Evolutionary conservation across 1,140 invertebrate species (phyloP).

Genomic region (Drosophila watanabei): DNA sequence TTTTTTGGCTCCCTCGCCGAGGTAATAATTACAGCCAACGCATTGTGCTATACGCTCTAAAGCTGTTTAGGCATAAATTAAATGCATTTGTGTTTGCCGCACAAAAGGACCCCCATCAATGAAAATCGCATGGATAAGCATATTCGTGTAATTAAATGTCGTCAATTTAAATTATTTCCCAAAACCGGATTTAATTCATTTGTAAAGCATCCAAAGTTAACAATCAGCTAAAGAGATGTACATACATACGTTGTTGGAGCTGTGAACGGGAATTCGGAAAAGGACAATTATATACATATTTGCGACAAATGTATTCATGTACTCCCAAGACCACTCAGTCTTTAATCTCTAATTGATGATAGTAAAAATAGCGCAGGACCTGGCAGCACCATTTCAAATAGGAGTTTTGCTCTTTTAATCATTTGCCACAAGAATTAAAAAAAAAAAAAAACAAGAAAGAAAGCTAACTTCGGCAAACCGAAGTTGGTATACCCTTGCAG

Average conservation of each 20-base stretch:
- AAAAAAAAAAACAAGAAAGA: too few relatives aligned
- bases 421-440: too few relatives aligned
- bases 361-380: too few relatives aligned
- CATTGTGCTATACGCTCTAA: conserved; percentile 44
- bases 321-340: too few relatives aligned
- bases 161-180: conserved; percentile 35
- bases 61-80: conserved; percentile 69
- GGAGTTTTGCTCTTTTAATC: too few relatives aligned
- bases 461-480: too few relatives aligned
- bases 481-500: too few relatives aligned
- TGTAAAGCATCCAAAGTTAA: not conserved
- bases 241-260: not conserved
- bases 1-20: conserved; percentile 30
- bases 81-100: conserved; percentile 63
- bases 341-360: too few relatives aligned
- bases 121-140: conserved; percentile 16
- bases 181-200: conserved; percentile 5
- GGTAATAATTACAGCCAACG: conserved; percentile 49
- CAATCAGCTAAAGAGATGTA: not conserved
- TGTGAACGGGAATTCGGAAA: not conserved
- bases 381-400: too few relatives aligned
- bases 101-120: conserved; percentile 17
- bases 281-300: not conserved
- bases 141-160: conserved; percentile 36
- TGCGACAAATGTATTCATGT: not conserved